Percentiles rank a stretch among this genome's conserved stretches.
phyloP scores from a whole-genome alignment of 2,888 invertebrate species.

The Drosophila glabriapex region DNA sequence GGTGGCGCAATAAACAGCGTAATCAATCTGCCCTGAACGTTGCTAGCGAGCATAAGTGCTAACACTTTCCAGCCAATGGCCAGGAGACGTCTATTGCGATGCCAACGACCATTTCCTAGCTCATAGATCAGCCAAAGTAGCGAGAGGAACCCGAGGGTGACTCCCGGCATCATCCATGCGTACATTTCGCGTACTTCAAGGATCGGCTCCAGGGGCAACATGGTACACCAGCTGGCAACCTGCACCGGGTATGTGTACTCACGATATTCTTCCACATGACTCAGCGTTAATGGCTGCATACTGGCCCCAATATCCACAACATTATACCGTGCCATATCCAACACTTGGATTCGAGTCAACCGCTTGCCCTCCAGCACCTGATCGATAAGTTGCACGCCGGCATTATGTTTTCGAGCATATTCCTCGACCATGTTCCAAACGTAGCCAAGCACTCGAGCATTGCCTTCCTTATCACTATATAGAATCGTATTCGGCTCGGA shows the following conservation, averaged over 20 bases:
- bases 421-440: slow-evolving; percentile 61
- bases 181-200: slow-evolving; percentile 26
- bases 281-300: slow-evolving; percentile 45
- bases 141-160: slow-evolving; percentile 16
- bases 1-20: slow-evolving; percentile 49
- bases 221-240: slow-evolving; percentile 66
- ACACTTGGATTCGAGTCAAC: slow-evolving; percentile 37
- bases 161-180: slow-evolving; percentile 14
- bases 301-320: slow-evolving; percentile 56
- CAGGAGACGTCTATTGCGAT: slow-evolving; percentile 31
- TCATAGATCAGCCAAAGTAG: slow-evolving; percentile 31
- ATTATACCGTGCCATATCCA: slow-evolving; percentile 45
- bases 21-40: slow-evolving; percentile 48
- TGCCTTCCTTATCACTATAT: slow-evolving; percentile 29
- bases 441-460: slow-evolving; percentile 46
- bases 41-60: slow-evolving; percentile 32
- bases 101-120: slow-evolving; percentile 25
- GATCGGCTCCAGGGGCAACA: slow-evolving; percentile 54
- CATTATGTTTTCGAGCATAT: slow-evolving; percentile 57
- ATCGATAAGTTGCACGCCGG: slow-evolving; percentile 30
- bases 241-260: slow-evolving; percentile 52
- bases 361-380: slow-evolving; percentile 4
- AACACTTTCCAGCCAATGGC: slow-evolving; percentile 51
- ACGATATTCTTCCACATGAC: slow-evolving; percentile 20
- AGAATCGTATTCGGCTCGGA: slow-evolving; percentile 69